Percentiles rank a stretch among this genome's conserved stretches.
Evolutionary conservation across 2,797 vertebrate species (phyloP).

Genomic region (Nasua narica): DNA sequence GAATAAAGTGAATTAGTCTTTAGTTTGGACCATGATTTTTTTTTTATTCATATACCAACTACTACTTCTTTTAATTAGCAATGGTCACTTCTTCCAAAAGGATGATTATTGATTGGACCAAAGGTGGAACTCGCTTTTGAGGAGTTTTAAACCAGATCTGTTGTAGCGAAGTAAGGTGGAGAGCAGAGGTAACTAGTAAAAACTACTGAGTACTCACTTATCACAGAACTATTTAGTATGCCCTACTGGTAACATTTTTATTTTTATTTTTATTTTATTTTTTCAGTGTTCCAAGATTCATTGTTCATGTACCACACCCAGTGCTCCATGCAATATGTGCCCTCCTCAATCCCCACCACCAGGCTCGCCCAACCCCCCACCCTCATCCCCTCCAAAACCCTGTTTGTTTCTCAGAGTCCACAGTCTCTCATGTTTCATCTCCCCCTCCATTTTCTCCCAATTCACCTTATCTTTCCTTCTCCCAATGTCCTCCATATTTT

Average conservation of each 20-base stretch:
- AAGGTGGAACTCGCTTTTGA: slow-evolving; percentile 41
- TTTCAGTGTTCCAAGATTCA: no score
- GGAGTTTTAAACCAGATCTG: background rate
- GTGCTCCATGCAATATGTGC: no score
- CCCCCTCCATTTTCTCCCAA: no score
- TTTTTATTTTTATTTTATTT: background rate
- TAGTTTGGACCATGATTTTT: background rate
- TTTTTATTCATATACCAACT: background rate
- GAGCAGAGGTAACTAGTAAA: background rate
- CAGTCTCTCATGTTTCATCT: no score
- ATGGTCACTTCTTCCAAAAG: background rate
- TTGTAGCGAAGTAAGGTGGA: background rate
- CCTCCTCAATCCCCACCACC: no score
- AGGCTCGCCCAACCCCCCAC: no score
- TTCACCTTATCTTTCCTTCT: no score
- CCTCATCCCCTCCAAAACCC: no score
- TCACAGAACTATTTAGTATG: background rate
- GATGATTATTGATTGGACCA: slow-evolving; percentile 18
- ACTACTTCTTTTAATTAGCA: slow-evolving; percentile 31
- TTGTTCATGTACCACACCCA: no score
- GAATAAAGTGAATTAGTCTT: slow-evolving; percentile 50
- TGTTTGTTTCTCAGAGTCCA: no score
- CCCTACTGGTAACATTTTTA: background rate
- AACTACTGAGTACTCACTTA: background rate
- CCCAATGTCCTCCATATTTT: no score